phyloP scores from a whole-genome alignment of 2,888 invertebrate genomes.

The Meloe dianella region DNA sequence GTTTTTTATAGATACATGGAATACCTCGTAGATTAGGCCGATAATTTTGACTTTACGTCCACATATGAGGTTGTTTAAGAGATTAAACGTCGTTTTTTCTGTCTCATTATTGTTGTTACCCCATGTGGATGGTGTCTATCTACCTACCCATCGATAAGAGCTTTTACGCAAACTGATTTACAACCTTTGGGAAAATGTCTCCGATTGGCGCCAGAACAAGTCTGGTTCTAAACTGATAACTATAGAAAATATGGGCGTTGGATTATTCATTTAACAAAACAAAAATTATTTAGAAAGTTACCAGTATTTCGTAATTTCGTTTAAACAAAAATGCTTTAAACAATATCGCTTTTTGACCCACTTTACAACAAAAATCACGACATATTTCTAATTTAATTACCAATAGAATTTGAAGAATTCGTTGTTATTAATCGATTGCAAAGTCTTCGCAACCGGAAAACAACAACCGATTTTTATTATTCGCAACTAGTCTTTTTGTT shows the following conservation, averaged over 20 bases:
- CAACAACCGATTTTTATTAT: not conserved
- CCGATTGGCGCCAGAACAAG: not conserved
- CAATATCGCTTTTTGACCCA: not conserved
- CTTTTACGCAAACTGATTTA: conserved; percentile 1
- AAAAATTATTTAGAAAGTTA: conserved; percentile 2
- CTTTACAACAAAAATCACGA: not conserved
- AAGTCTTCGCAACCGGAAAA: too few species aligned
- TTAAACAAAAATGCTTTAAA: conserved; percentile 1
- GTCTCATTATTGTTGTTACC: not conserved
- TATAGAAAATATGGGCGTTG: not conserved
- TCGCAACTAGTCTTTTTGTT: conserved; percentile 14
- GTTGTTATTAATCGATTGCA: too few species aligned
- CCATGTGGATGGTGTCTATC: not conserved
- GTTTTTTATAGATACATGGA: too few species aligned
- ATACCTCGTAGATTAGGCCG: too few species aligned
- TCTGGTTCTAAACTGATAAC: not conserved
- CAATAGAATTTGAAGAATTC: not conserved
- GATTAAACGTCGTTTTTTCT: not conserved
- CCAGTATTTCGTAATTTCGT: not conserved
- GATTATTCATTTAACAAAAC: not conserved
- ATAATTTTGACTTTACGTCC: too few species aligned
- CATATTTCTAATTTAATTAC: not conserved
- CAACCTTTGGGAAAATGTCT: not conserved
- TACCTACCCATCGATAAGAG: not conserved
- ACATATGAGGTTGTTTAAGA: too few species aligned